Percentiles rank a stretch among this genome's conserved stretches.
Evolutionary conservation across 1,140 invertebrate species (phyloP).

Genomic region (Microplitis mediator): DNA sequence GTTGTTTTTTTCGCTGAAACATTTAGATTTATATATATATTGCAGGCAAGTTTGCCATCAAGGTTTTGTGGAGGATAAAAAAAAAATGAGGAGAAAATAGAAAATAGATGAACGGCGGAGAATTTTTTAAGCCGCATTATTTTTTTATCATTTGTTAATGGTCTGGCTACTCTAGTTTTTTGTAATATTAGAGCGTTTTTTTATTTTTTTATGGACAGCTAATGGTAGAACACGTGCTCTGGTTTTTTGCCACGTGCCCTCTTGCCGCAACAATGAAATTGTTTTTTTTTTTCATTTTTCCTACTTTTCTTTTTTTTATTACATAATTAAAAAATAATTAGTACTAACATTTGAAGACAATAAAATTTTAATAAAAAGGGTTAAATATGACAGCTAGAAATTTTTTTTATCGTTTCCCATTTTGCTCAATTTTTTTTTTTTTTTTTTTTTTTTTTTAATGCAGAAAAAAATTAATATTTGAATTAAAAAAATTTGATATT

Average conservation of each 20-base stretch:
- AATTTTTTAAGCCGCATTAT: background rate
- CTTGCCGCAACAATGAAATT: background rate
- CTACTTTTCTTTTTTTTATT: too few species aligned
- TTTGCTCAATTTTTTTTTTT: too few species aligned
- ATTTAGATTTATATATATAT: conserved; percentile 47
- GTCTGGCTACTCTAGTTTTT: conserved; percentile 48
- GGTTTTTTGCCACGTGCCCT: conserved; percentile 36
- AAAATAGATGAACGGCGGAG: background rate
- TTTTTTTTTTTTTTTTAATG: too few species aligned
- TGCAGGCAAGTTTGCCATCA: conserved; percentile 29
- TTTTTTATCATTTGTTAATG: background rate
- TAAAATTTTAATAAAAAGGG: too few species aligned
- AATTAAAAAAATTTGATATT: too few species aligned
- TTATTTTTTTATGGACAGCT: conserved; percentile 24
- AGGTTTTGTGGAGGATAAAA: background rate
- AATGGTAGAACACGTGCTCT: conserved; percentile 36
- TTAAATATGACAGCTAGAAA: too few species aligned
- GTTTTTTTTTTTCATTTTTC: too few species aligned
- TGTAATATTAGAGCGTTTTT: conserved; percentile 59
- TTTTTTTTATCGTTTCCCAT: too few species aligned
- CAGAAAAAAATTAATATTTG: too few species aligned
- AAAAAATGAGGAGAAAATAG: too few species aligned
- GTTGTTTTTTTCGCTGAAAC: conserved; percentile 41
- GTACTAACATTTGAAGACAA: too few species aligned
- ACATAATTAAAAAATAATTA: too few species aligned